Percentiles rank a stretch among this genome's conserved stretches.
These are phyloP conservation scores for Papilio polyxenes DNA, from an alignment of 1,140 invertebrate species.

Conservation along the genomic window DNA sequence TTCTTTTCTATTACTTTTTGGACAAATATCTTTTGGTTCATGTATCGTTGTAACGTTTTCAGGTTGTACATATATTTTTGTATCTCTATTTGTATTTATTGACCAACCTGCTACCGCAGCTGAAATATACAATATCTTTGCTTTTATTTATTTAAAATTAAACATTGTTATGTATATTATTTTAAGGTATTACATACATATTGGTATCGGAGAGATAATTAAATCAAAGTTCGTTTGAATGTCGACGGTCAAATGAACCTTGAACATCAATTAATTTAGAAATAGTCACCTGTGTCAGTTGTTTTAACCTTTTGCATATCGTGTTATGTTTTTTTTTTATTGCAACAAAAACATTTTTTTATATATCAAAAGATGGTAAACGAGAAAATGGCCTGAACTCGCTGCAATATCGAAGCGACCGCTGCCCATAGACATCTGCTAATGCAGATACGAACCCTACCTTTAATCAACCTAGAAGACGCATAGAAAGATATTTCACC, in stretches of 20 bases:
- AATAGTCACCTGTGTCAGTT: neutral
- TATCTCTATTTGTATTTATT: constrained; percentile 86
- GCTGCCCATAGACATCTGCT: no score
- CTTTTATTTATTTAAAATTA: neutral
- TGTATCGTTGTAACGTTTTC: constrained; percentile 86
- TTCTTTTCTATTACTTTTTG: constrained; percentile 59
- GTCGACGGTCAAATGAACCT: neutral
- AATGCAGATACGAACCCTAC: no score
- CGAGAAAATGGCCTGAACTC: no score
- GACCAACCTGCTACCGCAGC: constrained; percentile 86
- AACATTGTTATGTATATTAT: neutral
- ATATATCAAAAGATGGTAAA: no score
- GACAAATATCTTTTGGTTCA: constrained; percentile 83
- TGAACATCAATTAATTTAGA: neutral
- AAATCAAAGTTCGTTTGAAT: neutral
- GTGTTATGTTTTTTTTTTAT: neutral
- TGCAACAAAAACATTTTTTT: neutral
- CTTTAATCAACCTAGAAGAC: no score
- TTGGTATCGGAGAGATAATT: neutral
- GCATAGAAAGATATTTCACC: no score
- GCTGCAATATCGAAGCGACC: no score
- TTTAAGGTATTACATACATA: neutral
- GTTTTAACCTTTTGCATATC: neutral
- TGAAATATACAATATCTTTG: constrained; percentile 63
- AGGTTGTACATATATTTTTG: constrained; percentile 85